Base-by-base conservation (phyloP, 2,113 vertebrate species). In the Myodes glareolus region DNA sequence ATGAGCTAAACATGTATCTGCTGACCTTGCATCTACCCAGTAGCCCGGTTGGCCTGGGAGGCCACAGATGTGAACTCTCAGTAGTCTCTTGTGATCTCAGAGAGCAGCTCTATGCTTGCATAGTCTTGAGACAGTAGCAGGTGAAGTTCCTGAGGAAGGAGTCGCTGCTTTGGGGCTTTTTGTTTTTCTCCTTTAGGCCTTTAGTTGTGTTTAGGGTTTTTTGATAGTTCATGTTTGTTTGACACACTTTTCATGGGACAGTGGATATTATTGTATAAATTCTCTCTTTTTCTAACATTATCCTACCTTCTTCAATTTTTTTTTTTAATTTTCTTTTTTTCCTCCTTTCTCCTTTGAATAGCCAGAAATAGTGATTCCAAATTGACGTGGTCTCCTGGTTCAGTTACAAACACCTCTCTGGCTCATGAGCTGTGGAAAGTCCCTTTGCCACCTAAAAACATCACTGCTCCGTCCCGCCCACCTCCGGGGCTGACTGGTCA, bases 381-480 rank as follows among this genome's bases (percentile, higher is more conserved):
- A 99, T 98, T 98, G 98, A 98, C 99, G 0, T 99, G 99, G 99
- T 99, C 99, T 98, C 99, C 99, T 98, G 99, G 99, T 99, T 99
- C 99, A 98, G 99, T 99, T 98, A 99, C 99, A 98, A 99, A 99
- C 99, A 99, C 99, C 98, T 99, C 99, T 98, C 99, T 99, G 98
- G 99, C 99, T 98, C 99, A 99, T 93, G 99, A 99, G 99, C 99
- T 99, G 98, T 99, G 99, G 99, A 99, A 99, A 99, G 99, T 99
- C 98, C 99, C 99, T 98, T 98, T 99, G 99, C 99, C 99, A 98
- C 98, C 99, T 97, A 99, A 99, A 99, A 99, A 98, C 97, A 99
- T 99, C 98, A 99, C 99, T 97, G 99, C 99, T 98, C 99, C 99
- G 75, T 99, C 99, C 98, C 99, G 99, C 97, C 99, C 99, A 5